Evolutionary conservation across 2,888 invertebrate genomes (phyloP).

Genomic region (Notodonta ziczac): DNA sequence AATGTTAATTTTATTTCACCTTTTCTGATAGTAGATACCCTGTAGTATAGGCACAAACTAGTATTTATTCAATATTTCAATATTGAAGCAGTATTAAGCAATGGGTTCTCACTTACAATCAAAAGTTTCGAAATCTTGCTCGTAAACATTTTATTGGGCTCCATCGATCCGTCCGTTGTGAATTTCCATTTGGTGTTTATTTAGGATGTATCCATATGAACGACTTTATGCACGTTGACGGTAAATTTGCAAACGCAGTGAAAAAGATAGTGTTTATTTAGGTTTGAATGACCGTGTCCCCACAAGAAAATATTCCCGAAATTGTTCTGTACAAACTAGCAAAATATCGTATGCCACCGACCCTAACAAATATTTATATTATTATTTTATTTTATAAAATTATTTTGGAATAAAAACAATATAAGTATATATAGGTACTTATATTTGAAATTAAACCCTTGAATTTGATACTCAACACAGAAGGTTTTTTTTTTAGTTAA

Average conservation of each 20-base stretch:
- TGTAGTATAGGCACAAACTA: background rate
- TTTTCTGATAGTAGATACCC: no score
- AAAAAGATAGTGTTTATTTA: slow-evolving; percentile 18
- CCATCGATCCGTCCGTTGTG: slow-evolving; percentile 51
- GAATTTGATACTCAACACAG: no score
- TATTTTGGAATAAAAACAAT: no score
- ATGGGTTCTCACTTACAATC: slow-evolving; percentile 38
- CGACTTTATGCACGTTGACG: slow-evolving; percentile 27
- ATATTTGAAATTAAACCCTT: no score
- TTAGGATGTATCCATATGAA: slow-evolving; percentile 45
- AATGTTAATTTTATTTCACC: no score
- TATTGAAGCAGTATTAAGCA: slow-evolving; percentile 36
- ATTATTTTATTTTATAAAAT: no score
- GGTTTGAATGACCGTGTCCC: slow-evolving; percentile 7
- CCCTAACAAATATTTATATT: no score
- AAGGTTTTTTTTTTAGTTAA: no score
- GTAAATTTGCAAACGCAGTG: slow-evolving; percentile 15
- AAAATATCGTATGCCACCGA: no score
- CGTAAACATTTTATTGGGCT: slow-evolving; percentile 67
- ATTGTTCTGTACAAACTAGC: no score
- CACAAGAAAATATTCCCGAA: background rate
- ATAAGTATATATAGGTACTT: no score
- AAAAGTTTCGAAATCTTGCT: slow-evolving; percentile 57
- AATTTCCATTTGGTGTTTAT: slow-evolving; percentile 55
- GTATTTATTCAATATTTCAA: slow-evolving; percentile 18